Evolutionary conservation across 1,140 invertebrate species (phyloP), one percentile per base, ranked within the genome.

Genomic region (Hestina assimilis): DNA sequence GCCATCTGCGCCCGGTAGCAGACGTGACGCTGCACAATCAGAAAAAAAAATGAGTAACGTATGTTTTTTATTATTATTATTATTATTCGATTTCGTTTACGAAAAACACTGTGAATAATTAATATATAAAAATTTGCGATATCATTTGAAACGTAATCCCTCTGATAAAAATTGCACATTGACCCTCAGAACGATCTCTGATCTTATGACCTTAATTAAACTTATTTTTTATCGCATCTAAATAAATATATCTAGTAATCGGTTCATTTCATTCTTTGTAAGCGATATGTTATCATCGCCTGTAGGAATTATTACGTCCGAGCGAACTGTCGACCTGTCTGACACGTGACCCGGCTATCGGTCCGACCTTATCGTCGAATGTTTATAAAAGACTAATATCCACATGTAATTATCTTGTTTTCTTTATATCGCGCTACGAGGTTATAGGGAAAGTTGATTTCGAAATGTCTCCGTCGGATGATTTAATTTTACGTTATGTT

Each of bases 111-210:
- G n/a, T n/a, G n/a, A n/a, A n/a, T n/a, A n/a, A n/a, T n/a, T n/a
- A n/a, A n/a, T n/a, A n/a, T n/a, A n/a, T n/a, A n/a, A n/a, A n/a
- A n/a, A n/a, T 28, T 45, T 14, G 21, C 0, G 7, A 28, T 41
- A 51, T 40, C 8, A 40, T 24, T 40, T 23, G 12, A 14, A 9
- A 48, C 24, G 20, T 48, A 48, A 48, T 35, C 11, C 17, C 15
- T 31, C 40, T 53, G 31, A 53, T 53, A 21, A 53, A 53, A 31
- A 41, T 53, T 53, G 9, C 40, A 21, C 50, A 53, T 42, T 53
- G 31, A 53, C 50, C 50, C 35, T 21, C 6, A 21, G 41, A 20
- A 11, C 35, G 33, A 19, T 41, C 31, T 8, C 38, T 12, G 24
- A 46, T 46, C 33, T 9, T 3, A 5, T 31, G 28, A 55, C 53